Conservation (phyloP, 35 echinoderm and acorn worm genomes). For the Stichopus chloronotus region DNA sequence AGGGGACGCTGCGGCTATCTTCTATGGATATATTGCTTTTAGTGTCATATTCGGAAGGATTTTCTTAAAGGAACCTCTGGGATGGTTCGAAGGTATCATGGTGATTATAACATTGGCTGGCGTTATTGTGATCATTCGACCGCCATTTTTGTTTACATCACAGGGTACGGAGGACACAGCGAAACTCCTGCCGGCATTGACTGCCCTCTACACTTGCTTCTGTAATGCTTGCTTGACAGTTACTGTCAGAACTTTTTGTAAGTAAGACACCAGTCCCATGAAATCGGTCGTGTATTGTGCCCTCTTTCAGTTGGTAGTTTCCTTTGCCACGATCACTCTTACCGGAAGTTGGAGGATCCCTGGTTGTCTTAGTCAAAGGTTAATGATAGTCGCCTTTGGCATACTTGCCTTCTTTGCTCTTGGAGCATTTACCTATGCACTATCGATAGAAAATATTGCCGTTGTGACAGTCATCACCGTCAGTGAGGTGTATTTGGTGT, state of each 20-base stretch:
- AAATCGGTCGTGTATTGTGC: constrained; percentile 14
- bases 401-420: neutral
- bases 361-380: neutral
- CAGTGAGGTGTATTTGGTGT: neutral
- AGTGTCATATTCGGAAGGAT: neutral
- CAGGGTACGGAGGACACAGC: neutral
- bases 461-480: neutral
- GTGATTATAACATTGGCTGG: neutral
- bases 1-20: constrained; percentile 14
- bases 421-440: neutral
- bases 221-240: neutral
- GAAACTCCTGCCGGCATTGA: neutral
- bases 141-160: neutral
- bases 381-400: neutral
- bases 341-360: neutral
- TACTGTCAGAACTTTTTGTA: neutral
- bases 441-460: neutral
- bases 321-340: neutral
- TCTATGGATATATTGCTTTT: neutral
- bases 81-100: neutral
- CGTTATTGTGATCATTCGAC: neutral
- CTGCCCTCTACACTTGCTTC: neutral
- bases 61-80: constrained; percentile 18
- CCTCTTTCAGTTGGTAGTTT: too few species aligned
- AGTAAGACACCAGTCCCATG: neutral